A percentile compares a stretch with the other conserved stretches of the same genome.
Evolutionary conservation across 2,113 vertebrate genomes (phyloP).

Genomic region (Epinephelus lanceolatus): DNA sequence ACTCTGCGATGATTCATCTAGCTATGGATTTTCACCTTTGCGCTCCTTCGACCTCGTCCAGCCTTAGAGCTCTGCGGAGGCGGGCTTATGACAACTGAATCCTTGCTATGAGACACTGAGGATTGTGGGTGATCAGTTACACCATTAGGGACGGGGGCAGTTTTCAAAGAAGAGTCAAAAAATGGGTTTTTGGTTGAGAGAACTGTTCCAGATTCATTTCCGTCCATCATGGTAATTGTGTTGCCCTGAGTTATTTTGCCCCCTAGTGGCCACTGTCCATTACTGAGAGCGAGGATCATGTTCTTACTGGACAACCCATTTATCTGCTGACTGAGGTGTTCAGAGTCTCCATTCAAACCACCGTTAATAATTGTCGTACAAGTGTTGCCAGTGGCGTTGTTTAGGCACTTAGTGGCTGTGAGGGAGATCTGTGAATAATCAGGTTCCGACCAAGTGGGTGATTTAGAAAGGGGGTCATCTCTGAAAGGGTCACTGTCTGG

Average conservation of each 20-base stretch:
- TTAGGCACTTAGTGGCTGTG: constrained; percentile 79
- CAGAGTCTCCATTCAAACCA: constrained; percentile 82
- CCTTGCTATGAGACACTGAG: constrained; percentile 76
- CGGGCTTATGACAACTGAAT: constrained; percentile 91
- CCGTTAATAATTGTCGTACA: constrained; percentile 75
- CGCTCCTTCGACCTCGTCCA: constrained; percentile 91
- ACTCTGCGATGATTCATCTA: neutral
- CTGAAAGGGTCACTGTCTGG: constrained; percentile 93
- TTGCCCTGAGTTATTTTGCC: constrained; percentile 76
- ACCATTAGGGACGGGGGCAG: constrained; percentile 79
- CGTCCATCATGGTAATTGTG: constrained; percentile 84
- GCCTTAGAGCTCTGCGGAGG: constrained; percentile 94
- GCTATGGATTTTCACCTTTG: constrained; percentile 90
- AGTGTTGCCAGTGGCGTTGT: constrained; percentile 67
- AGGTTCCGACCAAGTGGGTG: constrained; percentile 75
- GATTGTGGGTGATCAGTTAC: constrained; percentile 70
- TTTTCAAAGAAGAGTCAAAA: constrained; percentile 83
- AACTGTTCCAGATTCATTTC: constrained; percentile 79
- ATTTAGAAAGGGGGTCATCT: constrained; percentile 90
- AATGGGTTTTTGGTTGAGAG: constrained; percentile 84
- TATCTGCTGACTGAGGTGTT: constrained; percentile 87
- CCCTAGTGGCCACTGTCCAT: constrained; percentile 85
- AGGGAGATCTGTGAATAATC: constrained; percentile 79
- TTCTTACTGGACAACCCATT: constrained; percentile 88
- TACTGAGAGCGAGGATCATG: constrained; percentile 86